Evolutionary conservation across 2,797 vertebrate species (phyloP).

Genomic region (Sebastes goodei): DNA sequence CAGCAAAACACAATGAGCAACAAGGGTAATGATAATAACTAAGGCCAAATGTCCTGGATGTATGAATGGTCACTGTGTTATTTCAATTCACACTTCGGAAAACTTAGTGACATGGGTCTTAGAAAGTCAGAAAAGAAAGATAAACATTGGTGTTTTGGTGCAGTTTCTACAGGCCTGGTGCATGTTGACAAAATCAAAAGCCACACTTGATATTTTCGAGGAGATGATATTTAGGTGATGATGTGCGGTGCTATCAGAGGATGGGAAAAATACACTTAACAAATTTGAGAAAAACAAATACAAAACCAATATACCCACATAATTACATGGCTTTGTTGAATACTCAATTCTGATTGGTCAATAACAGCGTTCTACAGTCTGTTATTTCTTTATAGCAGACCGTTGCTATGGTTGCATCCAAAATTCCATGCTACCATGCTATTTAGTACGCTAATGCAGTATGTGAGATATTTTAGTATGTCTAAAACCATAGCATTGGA

Average conservation of each 20-base stretch:
- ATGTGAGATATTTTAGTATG: too few relatives aligned
- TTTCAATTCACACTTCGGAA: background rate
- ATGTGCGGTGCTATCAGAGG: too few relatives aligned
- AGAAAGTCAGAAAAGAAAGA: background rate
- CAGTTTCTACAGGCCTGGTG: background rate
- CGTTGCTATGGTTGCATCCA: too few relatives aligned
- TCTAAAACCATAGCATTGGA: too few relatives aligned
- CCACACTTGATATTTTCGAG: background rate
- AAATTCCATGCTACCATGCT: too few relatives aligned
- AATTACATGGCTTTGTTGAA: too few relatives aligned
- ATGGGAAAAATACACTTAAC: background rate
- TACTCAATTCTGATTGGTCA: too few relatives aligned
- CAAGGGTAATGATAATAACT: background rate
- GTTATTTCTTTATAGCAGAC: too few relatives aligned
- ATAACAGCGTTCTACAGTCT: too few relatives aligned
- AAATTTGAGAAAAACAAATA: background rate
- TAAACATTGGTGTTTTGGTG: fast-evolving
- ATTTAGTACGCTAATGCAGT: too few relatives aligned
- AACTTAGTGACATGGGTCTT: background rate
- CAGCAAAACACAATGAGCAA: background rate
- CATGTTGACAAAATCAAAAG: background rate
- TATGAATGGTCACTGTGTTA: background rate
- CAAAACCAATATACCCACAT: background rate
- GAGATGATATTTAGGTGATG: background rate
- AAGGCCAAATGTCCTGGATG: background rate